Conservation (phyloP, 1,140 invertebrate species). For the Penaeus japonicus region DNA sequence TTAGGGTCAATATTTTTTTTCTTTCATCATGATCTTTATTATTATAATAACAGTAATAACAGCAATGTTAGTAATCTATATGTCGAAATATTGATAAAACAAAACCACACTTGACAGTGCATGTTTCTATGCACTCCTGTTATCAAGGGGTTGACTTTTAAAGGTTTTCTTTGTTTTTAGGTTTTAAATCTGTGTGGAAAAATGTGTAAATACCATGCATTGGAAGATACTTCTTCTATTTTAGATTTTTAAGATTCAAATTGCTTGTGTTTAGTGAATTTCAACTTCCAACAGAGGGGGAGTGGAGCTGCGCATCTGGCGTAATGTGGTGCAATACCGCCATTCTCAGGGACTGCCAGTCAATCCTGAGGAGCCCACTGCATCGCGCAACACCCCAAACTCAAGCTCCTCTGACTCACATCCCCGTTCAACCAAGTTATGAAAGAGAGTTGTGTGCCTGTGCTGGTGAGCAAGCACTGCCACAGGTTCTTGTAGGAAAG, state of each 20-base stretch:
- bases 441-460: neutral
- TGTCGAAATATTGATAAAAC: no score
- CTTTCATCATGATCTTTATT: no score
- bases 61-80: no score
- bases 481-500: constrained; percentile 50
- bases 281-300: constrained; percentile 67
- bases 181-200: no score
- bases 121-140: no score
- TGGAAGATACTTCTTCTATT: no score
- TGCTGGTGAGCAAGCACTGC: neutral
- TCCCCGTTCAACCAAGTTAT: neutral
- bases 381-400: neutral
- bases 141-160: no score
- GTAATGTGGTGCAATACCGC: constrained; percentile 66
- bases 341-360: constrained; percentile 14
- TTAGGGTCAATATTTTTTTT: no score
- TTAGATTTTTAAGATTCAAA: no score
- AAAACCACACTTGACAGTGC: no score
- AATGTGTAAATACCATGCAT: no score
- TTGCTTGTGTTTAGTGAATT: constrained; percentile 20
- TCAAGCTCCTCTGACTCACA: neutral
- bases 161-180: neutral
- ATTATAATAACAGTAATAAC: no score
- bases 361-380: constrained; percentile 26
- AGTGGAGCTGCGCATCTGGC: constrained; percentile 71